Conservation (phyloP, 2,888 invertebrate species). For the Cosmopolites sordidus region DNA sequence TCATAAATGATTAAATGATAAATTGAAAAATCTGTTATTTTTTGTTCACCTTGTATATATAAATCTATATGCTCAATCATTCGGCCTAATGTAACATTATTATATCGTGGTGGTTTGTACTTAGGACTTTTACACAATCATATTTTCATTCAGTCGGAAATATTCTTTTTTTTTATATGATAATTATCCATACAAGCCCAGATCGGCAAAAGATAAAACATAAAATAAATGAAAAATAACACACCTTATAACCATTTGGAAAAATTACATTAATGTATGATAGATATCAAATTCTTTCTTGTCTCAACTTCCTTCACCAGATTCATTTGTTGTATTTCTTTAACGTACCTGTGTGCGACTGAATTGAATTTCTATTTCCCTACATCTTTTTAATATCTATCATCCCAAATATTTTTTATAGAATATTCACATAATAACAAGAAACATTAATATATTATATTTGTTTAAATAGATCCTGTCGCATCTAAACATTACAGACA, state of each 20-base stretch:
- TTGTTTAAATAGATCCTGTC: constrained; percentile 20
- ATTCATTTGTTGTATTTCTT: too few species aligned
- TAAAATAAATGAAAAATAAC: constrained; percentile 42
- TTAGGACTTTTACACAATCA: constrained; percentile 47
- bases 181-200: constrained; percentile 41
- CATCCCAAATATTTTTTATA: constrained; percentile 42
- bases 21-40: constrained; percentile 17
- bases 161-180: constrained; percentile 13
- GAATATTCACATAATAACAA: constrained; percentile 51
- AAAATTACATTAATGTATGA: constrained; percentile 25
- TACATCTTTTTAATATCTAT: constrained; percentile 32
- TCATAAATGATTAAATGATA: constrained; percentile 13
- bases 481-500: constrained; percentile 37
- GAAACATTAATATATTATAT: constrained; percentile 52
- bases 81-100: constrained; percentile 22
- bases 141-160: constrained; percentile 45
- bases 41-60: constrained; percentile 24
- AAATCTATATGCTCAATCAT: constrained; percentile 16
- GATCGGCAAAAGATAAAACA: constrained; percentile 39
- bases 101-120: constrained; percentile 49
- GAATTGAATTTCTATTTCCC: too few species aligned
- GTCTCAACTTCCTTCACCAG: too few species aligned
- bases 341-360: too few species aligned
- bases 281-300: background rate
- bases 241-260: constrained; percentile 46